phyloP scores from a whole-genome alignment of 2,113 vertebrate genomes.

The Zosterops pallidus region DNA sequence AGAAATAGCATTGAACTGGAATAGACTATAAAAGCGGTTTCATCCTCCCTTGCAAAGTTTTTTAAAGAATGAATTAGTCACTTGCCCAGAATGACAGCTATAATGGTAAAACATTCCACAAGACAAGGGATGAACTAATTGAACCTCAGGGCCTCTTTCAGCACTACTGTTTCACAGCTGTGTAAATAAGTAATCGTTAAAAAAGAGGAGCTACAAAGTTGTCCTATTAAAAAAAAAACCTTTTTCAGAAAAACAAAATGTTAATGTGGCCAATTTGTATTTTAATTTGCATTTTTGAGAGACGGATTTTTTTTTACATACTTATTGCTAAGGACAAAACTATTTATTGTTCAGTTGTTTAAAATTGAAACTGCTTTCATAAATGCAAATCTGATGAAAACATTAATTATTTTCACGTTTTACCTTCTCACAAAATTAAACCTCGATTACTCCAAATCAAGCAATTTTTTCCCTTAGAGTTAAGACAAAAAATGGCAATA shows the following conservation, averaged over 20 bases:
- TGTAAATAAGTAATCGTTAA: not conserved
- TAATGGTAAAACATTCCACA: not conserved
- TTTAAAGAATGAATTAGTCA: not conserved
- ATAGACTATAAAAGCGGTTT: not conserved
- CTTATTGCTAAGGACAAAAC: not conserved
- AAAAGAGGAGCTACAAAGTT: not conserved
- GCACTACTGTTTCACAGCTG: not conserved
- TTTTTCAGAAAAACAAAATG: not conserved
- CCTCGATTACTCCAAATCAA: not conserved
- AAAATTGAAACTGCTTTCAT: not conserved
- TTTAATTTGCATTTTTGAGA: not conserved
- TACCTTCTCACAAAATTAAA: not conserved
- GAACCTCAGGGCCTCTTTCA: not conserved
- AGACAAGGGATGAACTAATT: not conserved
- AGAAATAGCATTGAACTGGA: accelerated
- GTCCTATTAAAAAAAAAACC: not conserved
- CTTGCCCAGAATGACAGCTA: not conserved
- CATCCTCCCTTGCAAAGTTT: not conserved
- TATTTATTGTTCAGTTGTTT: not conserved
- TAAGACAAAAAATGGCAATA: not conserved
- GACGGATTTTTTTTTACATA: not conserved
- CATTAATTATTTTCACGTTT: not conserved
- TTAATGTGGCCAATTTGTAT: not conserved
- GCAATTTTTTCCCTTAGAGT: not conserved
- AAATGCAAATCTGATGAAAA: not conserved